Evolutionary conservation across 1,140 invertebrate species (phyloP).

Genomic region (Conus ventricosus): DNA sequence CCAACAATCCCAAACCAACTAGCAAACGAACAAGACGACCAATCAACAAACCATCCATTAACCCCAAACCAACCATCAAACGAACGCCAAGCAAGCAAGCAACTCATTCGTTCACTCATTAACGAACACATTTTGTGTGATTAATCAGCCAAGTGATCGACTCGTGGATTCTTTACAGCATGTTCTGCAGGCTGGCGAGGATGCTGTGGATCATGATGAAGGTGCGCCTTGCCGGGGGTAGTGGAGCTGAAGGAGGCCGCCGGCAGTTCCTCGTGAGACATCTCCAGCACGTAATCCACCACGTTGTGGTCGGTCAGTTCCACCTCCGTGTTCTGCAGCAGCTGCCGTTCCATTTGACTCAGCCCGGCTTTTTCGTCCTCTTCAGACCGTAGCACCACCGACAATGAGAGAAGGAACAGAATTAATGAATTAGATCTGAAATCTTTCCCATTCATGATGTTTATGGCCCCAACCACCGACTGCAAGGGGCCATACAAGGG

Average conservation of each 20-base stretch:
- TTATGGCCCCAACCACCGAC: no score
- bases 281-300: conserved; percentile 32
- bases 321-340: conserved; percentile 18
- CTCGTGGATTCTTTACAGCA: background rate
- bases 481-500: no score
- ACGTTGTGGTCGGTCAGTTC: conserved; percentile 36
- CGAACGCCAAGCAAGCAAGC: no score
- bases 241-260: no score
- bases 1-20: no score
- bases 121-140: no score
- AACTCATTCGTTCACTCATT: no score
- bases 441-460: background rate
- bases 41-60: no score
- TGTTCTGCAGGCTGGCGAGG: background rate
- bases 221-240: no score
- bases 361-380: conserved; percentile 26
- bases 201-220: background rate
- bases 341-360: conserved; percentile 24
- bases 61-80: no score
- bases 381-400: background rate
- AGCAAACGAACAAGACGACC: no score
- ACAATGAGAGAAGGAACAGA: background rate
- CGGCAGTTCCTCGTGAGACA: background rate
- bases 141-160: no score
- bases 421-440: background rate